Evolutionary conservation across 2,797 vertebrate species (phyloP).

Genomic region (Petrocephalus schoutedeni): DNA sequence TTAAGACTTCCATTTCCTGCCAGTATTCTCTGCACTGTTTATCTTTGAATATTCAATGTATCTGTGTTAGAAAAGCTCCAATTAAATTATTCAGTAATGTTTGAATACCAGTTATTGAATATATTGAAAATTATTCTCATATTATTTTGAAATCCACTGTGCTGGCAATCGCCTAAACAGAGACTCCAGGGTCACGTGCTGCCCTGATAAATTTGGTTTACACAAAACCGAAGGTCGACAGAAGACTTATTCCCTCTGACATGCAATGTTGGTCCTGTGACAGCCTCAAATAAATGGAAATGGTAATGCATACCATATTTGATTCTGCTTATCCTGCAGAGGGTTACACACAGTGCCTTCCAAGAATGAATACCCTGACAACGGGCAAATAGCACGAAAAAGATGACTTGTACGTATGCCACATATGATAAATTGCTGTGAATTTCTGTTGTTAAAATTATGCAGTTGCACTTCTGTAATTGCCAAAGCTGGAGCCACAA

Average conservation of each 20-base stretch:
- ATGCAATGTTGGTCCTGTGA: not conserved
- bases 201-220: not conserved
- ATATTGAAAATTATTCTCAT: not conserved
- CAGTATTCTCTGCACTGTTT: not conserved
- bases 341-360: not conserved
- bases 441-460: not conserved
- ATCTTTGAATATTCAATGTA: not conserved
- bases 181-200: not conserved
- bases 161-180: not conserved
- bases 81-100: not conserved
- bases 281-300: not conserved
- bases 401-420: not conserved
- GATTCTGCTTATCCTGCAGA: not conserved
- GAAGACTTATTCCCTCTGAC: not conserved
- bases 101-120: not conserved
- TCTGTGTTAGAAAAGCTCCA: not conserved
- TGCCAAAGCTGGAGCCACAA: not conserved
- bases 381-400: not conserved
- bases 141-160: not conserved
- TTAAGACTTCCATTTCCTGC: not conserved
- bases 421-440: not conserved
- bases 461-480: not conserved
- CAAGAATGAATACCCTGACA: not conserved
- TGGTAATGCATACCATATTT: not conserved
- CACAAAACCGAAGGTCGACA: not conserved